phyloP scores from a whole-genome alignment of 1,140 invertebrate species.

The Pentalonia nigronervosa region DNA sequence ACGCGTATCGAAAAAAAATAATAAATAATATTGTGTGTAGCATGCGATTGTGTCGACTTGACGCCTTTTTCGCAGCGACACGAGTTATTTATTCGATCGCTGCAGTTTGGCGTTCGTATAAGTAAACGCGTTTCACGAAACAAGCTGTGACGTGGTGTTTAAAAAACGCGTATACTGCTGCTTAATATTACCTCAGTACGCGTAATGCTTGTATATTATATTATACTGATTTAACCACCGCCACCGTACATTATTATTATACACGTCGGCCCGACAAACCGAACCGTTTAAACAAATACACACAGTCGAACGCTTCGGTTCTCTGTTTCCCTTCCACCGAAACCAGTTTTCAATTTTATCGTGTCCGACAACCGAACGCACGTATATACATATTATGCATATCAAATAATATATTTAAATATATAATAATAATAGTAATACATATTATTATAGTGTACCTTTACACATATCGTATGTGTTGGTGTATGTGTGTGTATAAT shows the following conservation, averaged over 20 bases:
- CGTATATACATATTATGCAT: background rate
- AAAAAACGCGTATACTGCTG: background rate
- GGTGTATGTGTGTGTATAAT: background rate
- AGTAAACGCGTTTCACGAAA: background rate
- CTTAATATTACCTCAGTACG: background rate
- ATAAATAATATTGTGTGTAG: background rate
- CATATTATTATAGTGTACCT: conserved; percentile 11
- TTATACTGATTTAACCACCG: background rate
- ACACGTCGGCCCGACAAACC: conserved; percentile 26
- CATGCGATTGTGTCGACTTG: background rate
- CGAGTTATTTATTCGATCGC: background rate
- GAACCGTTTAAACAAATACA: conserved; percentile 46
- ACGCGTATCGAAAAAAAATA: background rate
- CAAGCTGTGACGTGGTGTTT: background rate
- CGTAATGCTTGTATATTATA: background rate
- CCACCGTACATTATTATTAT: background rate
- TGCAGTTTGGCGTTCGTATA: no score
- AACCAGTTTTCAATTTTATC: conserved; percentile 41
- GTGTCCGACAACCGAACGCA: conserved; percentile 38
- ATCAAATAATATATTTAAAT: conserved; percentile 17
- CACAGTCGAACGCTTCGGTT: conserved; percentile 28
- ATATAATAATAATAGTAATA: conserved; percentile 9
- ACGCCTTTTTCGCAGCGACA: background rate
- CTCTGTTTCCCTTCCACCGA: background rate
- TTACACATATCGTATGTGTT: background rate